Base-by-base conservation (phyloP, 1,140 invertebrate genomes). In the Campoletis sonorensis region DNA sequence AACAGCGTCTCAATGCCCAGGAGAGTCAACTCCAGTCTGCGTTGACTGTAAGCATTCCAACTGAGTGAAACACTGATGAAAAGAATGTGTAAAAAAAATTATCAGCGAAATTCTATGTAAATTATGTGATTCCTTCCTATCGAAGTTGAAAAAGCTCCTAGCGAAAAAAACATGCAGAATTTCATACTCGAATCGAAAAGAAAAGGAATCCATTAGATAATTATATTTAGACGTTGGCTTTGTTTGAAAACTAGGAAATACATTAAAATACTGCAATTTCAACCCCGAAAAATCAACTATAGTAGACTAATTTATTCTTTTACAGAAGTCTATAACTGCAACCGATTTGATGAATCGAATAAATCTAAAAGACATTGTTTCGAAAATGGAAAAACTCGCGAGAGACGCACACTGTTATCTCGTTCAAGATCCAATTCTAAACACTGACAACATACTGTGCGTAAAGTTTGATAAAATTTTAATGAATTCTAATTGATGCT, bases 321-420 rank as follows among this genome's bases (percentile, higher is more conserved):
- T 75, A 51, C 61, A 90, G 88, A 40, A 85, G 21, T 83, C 79
- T 3, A 10, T 30, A 0, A 33, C 75, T 0, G 79, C 84, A 0
- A 51, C 75, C 33, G 13, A 83, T 0, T 86, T 81, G 40, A 33
- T 84, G 2, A 15, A 80, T 0, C 82, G 78, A 11, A 26, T 91
- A 0, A 85, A 90, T 16, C 45, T 91, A 1, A 72, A 82, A 27
- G 83, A 84, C 7, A 61, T 93, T 0, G 88, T 92, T 21, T 81
- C 90, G 23, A 87, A 88, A n/a, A 86, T 93, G 4, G 85, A 89
- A 15, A 79, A 89, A 30, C 77, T 92, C 40, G 26, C 84, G 0
- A 84, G 92, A 8, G 79, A 85, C 0, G 40, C 40, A 45, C 93
- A 92, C 15, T 93, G 92, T 86, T 91, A 92, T 86, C 33, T 90